Evolutionary conservation across 2,797 vertebrate species (phyloP).

Genomic region (Sebastes goodei): DNA sequence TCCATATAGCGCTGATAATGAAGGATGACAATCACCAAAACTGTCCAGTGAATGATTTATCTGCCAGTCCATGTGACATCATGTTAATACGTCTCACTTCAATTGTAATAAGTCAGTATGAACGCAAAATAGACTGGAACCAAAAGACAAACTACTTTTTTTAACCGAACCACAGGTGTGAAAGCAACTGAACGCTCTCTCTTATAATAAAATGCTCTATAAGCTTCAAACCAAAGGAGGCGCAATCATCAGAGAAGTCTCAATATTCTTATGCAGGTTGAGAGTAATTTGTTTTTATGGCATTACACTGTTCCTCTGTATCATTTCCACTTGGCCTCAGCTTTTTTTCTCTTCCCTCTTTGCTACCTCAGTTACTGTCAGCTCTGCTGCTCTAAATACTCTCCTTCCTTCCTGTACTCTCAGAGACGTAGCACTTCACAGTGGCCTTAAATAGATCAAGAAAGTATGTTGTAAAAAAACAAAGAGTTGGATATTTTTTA

Average conservation of each 20-base stretch:
- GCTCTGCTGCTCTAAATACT: slow-evolving; percentile 21
- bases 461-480: neutral
- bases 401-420: slow-evolving; percentile 1
- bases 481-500: neutral
- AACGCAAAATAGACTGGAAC: neutral
- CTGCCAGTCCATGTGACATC: neutral
- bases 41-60: neutral
- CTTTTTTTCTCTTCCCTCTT: slow-evolving; percentile 27
- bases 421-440: slow-evolving; percentile 37
- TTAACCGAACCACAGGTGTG: neutral
- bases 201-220: neutral
- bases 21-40: neutral
- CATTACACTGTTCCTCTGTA: slow-evolving; percentile 23
- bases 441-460: slow-evolving; percentile 17
- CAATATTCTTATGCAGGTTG: neutral
- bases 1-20: neutral
- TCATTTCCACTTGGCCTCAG: neutral
- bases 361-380: slow-evolving; percentile 60
- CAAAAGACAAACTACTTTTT: neutral
- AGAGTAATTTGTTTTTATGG: slow-evolving; percentile 20
- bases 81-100: neutral
- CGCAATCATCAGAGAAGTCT: neutral
- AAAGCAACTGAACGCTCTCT: neutral
- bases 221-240: neutral
- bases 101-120: neutral